Base-by-base conservation (phyloP, 2,797 vertebrate species). In the Anguilla marmorata region DNA sequence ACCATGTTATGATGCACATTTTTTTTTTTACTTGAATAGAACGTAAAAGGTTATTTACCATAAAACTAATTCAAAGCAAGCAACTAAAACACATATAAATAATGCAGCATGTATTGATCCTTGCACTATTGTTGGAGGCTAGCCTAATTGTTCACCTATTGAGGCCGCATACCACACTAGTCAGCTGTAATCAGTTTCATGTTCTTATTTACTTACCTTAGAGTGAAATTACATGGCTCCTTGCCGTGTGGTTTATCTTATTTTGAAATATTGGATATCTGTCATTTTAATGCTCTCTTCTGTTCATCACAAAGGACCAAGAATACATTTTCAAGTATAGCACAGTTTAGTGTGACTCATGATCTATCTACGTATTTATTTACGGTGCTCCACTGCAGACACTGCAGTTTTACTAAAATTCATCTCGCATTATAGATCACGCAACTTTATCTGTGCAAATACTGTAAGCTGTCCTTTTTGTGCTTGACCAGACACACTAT, bases 41-140 rank as follows among this genome's bases (percentile, higher is more conserved):
- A 58, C 16, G 84, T 30, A 30, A n/a, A 85, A 58, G 52, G 52
- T 30, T 85, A 66, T 30, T 2, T 8, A 63, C 19, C 21, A 2
- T 9, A 45, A 63, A 85, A 41, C 6, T 1, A 63, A 74, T 33
- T 37, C 72, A 74, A 74, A 37, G 33, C 30, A 37, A 41, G 4
- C 11, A 37, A 11, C 14, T 58, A 30, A 37, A 21, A 37, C 16
- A 56, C 1, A 3, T 30, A 58, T 30, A 85, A 33, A 27, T 85
- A 58, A 85, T 60, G n/a, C 30, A 85, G 37, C 14, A 60, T 30
- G 30, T 85, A 85, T 85, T 56, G 54, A 85, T 85, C 60, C 9
- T 58, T 33, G 52, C 27, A 27, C n/a, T 16, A 37, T 85, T 84
- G 52, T 84, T 74, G 72, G 72, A 21, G 76, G 45, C 76, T 21